Evolutionary conservation across 2,113 vertebrate genomes (phyloP), one percentile per base, ranked within the genome.

Genomic region (Pao palembangensis): DNA sequence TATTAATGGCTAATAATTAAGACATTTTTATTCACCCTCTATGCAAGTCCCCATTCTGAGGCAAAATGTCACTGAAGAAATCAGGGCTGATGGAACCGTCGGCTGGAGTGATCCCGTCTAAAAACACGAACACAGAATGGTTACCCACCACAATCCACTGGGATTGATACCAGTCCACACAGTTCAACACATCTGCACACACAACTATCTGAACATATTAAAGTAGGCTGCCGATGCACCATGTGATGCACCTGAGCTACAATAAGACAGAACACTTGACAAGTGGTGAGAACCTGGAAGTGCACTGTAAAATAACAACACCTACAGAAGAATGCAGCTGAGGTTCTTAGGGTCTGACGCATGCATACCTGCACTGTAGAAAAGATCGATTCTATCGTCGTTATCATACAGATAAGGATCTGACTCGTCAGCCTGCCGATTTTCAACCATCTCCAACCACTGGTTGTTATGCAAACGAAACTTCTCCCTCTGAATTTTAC

Each of bases 371-470:
- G 96, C 88, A 3, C 69, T 95, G 51, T 96, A 99, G 88, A 93
- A 98, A 28, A 98, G 92, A 84, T 98, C 93, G 1, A 94, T 93
- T 69, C 94, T 90, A 68, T 98, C 91, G 3, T 97, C 96, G 0
- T 87, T 82, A 11, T 93, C 93, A 3, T 87, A 85, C 4, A 87
- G 78, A 61, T 79, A 88, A 0, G 80, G 75, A 18, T 88, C 87
- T 4, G 75, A 64, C 23, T 98, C 95, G 21, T 96, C 95, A 78
- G 92, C 89, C 78, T 97, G 94, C n/a, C 93, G 92, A 67, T 93
- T 96, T 85, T 98, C 95, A 4, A 98, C 95, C 96, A 98, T 98
- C 83, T 98, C 96, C 75, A 99, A 69, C 96, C 96, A 98, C 82
- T 98, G 96, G 41, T 95, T 96, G 84, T 99, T 98, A 81, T 98